Evolutionary conservation across 1,140 invertebrate genomes (phyloP).

Genomic region (Ceratina calcarata): DNA sequence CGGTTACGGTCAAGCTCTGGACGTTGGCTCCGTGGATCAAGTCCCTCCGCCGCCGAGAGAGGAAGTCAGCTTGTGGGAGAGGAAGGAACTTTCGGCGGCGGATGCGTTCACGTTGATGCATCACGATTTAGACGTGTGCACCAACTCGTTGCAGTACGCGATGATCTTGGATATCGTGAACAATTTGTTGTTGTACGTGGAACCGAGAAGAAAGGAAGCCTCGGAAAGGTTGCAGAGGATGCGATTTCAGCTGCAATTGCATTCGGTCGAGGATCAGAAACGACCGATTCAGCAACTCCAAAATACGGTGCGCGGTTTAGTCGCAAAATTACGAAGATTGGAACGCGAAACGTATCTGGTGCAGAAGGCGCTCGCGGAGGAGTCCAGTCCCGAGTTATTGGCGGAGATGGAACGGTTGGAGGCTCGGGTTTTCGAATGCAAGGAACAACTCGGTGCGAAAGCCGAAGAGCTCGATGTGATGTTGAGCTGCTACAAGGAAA

Average conservation of each 20-base stretch:
- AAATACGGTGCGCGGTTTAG: constrained; percentile 89
- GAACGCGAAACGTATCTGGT: constrained; percentile 96
- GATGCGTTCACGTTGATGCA: constrained; percentile 99
- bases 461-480: constrained; percentile 97
- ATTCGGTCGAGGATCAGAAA: constrained; percentile 93
- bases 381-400: constrained; percentile 82
- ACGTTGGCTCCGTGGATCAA: constrained; percentile 84
- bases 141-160: constrained; percentile 96
- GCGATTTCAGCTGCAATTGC: constrained; percentile 95
- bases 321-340: constrained; percentile 89
- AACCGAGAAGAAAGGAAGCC: constrained; percentile 95
- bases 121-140: constrained; percentile 98
- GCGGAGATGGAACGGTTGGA: constrained; percentile 87
- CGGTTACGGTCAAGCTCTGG: constrained; percentile 92
- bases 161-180: constrained; percentile 99
- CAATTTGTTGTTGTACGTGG: constrained; percentile 97
- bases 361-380: constrained; percentile 70
- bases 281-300: constrained; percentile 95
- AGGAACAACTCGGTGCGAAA: constrained; percentile 90
- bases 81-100: constrained; percentile 89
- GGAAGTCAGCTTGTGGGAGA: constrained; percentile 87
- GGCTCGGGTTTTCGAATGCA: constrained; percentile 91
- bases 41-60: constrained; percentile 86
- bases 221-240: constrained; percentile 93
- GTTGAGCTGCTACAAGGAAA: constrained; percentile 92